These are phyloP conservation scores for Tribolium freemani DNA, from an alignment of 2,888 invertebrate species.

Conservation along the genomic window DNA sequence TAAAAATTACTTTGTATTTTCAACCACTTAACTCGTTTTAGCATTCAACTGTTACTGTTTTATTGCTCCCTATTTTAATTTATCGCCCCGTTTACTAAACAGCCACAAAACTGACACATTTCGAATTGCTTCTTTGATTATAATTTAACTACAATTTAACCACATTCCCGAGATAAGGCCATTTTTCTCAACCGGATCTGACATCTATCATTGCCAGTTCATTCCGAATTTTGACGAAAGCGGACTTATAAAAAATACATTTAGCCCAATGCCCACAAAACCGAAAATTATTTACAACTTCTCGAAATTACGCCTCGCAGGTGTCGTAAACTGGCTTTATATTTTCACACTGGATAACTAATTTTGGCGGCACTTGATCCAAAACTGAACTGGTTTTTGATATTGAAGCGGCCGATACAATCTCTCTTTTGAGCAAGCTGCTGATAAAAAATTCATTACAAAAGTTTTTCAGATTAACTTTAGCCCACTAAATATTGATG, in stretches of 20 bases:
- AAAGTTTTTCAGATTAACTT: constrained; percentile 41
- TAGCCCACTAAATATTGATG: constrained; percentile 32
- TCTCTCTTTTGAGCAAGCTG: constrained; percentile 23
- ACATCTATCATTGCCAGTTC: not conserved
- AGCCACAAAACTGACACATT: constrained; percentile 2
- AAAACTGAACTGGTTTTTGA: not conserved
- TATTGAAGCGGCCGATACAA: constrained; percentile 21
- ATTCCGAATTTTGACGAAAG: not conserved
- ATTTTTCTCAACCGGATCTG: too few relatives aligned
- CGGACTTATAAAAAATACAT: not conserved
- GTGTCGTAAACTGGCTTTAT: constrained; percentile 20
- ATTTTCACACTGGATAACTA: constrained; percentile 10
- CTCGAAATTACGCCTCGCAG: not conserved
- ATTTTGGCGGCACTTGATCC: not conserved
- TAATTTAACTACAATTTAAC: not conserved
- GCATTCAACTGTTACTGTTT: constrained; percentile 1
- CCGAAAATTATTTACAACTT: not conserved
- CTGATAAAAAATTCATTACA: constrained; percentile 42
- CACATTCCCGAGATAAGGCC: not conserved
- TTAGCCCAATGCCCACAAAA: not conserved
- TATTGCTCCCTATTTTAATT: constrained; percentile 14
- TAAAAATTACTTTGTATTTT: constrained; percentile 1
- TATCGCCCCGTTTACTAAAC: constrained; percentile 22
- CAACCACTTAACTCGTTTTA: constrained; percentile 1
- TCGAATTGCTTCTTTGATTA: not conserved